Evolutionary conservation across 2,888 invertebrate genomes (phyloP), one percentile per base, ranked within the genome.

Genomic region (Hyalella azteca): DNA sequence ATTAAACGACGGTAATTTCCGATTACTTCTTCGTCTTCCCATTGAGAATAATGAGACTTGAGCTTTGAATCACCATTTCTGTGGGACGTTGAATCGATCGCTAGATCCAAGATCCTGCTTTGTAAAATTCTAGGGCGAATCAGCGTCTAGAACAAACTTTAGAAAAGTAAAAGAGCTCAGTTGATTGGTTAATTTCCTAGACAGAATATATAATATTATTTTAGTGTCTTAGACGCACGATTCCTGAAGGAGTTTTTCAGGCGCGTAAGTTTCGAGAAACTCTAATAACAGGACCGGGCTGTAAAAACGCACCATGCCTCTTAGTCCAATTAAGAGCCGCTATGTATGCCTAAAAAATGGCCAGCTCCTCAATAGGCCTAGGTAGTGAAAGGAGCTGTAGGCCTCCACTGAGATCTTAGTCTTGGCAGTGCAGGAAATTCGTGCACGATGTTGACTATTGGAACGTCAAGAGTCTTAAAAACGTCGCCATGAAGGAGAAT

Each of bases 161-260:
- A 45, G 45, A 75, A 75, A 75, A 75, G 29, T 41, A 75, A 75
- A 75, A 45, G 75, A 75, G 75, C 40, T 45, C 41, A 75, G 75
- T 45, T 75, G 75, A 75, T 75, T 75, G 75, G 75, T 75, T 75
- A 75, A 75, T 75, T 75, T 75, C 75, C 75, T 40, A 75, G 45
- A 45, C 75, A 75, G 75, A 75, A 75, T 75, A 75, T 75, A 75
- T 75, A 75, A 75, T 75, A 45, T 75, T 75, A 75, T 75, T 75
- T 75, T 45, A 75, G 75, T 45, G 75, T 75, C 75, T 75, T 75
- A 45, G 75, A 45, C 45, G 75, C 40, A 75, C 75, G 40, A 75
- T 45, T 41, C 75, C 75, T 75, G 75, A n/a, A 36, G 75, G 45
- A 75, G 36, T 75, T 75, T 75, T 75, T 75, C 59, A 9, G 32